Conservation (phyloP, 2,888 invertebrate species). For the Plusia festucae region DNA sequence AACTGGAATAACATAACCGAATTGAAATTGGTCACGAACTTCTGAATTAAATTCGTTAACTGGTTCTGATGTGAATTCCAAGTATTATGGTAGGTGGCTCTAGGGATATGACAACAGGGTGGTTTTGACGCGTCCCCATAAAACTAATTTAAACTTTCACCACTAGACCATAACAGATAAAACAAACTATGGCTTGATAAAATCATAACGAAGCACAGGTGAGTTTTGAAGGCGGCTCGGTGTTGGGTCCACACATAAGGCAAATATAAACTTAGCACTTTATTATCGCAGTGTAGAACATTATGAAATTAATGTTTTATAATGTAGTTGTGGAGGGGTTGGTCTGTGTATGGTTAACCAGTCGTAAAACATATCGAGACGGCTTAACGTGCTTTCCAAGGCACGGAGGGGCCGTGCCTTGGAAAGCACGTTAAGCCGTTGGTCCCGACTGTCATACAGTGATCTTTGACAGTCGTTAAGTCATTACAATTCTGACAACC, state of each 20-base stretch:
- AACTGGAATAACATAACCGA: conserved; percentile 23
- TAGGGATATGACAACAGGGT: conserved; percentile 43
- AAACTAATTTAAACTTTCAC: conserved; percentile 68
- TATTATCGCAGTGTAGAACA: too few species aligned
- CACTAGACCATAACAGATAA: conserved; percentile 56
- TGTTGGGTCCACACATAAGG: neutral
- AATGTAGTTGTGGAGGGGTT: too few species aligned
- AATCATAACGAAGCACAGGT: conserved; percentile 28
- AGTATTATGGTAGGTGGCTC: conserved; percentile 33
- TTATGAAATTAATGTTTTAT: too few species aligned
- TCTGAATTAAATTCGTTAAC: conserved; percentile 44
- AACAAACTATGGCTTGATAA: conserved; percentile 43
- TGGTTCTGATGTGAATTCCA: conserved; percentile 44
- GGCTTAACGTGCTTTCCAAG: too few species aligned
- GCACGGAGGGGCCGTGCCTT: too few species aligned
- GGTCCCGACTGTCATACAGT: too few species aligned
- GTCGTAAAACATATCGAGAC: too few species aligned
- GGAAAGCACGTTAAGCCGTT: too few species aligned
- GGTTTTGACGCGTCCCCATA: conserved; percentile 37
- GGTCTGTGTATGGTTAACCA: too few species aligned
- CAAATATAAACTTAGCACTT: neutral
- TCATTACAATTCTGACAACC: too few species aligned
- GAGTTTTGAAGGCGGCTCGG: conserved; percentile 5
- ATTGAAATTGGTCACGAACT: conserved; percentile 48
- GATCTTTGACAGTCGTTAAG: too few species aligned